These are phyloP conservation scores for Nephrotoma appendiculata DNA, from an alignment of 2,888 invertebrate species.

Conservation along the genomic window DNA sequence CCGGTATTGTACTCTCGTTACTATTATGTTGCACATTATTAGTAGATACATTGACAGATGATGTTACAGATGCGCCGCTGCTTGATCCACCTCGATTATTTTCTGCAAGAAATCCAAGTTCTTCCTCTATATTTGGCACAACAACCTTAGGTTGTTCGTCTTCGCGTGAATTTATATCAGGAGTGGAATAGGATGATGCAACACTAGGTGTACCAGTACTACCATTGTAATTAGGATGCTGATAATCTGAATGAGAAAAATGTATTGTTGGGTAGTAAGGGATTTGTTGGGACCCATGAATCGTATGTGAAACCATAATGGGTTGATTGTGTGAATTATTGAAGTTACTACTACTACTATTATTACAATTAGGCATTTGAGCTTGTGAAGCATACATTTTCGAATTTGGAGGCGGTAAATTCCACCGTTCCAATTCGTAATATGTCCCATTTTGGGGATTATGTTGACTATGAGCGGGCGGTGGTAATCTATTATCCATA, in stretches of 20 bases:
- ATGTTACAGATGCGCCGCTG: conserved; percentile 16
- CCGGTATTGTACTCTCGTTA: conserved; percentile 29
- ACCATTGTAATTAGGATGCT: conserved; percentile 30
- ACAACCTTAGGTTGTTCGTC: conserved; percentile 68
- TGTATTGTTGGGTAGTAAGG: conserved; percentile 68
- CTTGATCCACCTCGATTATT: conserved; percentile 14
- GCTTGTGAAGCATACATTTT: conserved; percentile 52
- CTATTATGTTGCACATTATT: conserved; percentile 15
- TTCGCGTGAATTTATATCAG: conserved; percentile 11
- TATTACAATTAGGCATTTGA: conserved; percentile 26
- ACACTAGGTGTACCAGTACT: conserved; percentile 40
- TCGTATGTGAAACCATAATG: conserved; percentile 49
- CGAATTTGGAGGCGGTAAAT: conserved; percentile 50
- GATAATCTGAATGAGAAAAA: conserved; percentile 42
- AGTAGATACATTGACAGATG: conserved; percentile 14
- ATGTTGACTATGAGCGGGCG: conserved; percentile 47
- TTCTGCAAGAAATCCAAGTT: conserved; percentile 64
- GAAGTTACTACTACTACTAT: conserved; percentile 37
- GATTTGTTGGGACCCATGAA: conserved; percentile 42
- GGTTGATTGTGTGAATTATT: conserved; percentile 38
- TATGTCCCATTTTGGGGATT: conserved; percentile 44
- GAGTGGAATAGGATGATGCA: conserved; percentile 37
- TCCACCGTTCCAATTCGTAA: conserved; percentile 73
- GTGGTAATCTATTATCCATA: conserved; percentile 44
- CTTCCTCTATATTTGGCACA: conserved; percentile 79